Evolutionary conservation across 2,113 vertebrate genomes (phyloP).

Genomic region (Alexandromys fortis): DNA sequence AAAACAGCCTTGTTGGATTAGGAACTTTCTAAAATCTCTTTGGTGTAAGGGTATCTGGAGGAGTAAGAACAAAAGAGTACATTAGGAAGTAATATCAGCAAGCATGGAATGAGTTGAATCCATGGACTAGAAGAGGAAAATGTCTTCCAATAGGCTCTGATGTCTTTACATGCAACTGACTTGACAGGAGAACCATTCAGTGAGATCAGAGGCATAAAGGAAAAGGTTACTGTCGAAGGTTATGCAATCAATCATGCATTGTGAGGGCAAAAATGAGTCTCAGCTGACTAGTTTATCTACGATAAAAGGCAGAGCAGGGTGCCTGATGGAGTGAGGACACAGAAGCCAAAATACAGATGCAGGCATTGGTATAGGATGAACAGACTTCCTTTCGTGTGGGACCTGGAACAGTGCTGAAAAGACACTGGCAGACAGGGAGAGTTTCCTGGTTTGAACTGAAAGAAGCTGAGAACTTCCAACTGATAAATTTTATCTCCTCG

Average conservation of each 20-base stretch:
- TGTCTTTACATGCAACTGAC: neutral
- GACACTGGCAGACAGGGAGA: neutral
- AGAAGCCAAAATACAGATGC: neutral
- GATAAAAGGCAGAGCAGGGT: neutral
- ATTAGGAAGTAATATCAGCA: neutral
- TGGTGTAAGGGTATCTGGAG: neutral
- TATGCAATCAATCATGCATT: neutral
- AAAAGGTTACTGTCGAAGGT: neutral
- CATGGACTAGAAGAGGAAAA: neutral
- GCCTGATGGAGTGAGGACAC: neutral
- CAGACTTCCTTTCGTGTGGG: accelerated
- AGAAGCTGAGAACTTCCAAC: neutral
- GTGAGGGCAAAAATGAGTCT: neutral
- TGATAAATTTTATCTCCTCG: neutral
- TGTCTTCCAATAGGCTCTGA: neutral
- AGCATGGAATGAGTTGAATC: neutral
- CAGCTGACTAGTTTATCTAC: neutral
- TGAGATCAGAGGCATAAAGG: neutral
- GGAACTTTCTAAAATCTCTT: neutral
- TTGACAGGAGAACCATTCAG: neutral
- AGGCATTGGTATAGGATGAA: neutral
- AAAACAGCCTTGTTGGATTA: neutral
- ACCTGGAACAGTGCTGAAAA: neutral
- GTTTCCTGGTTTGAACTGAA: neutral
- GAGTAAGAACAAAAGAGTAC: neutral